Conservation (phyloP, 2,888 invertebrate species). For the Diploptera punctata region DNA sequence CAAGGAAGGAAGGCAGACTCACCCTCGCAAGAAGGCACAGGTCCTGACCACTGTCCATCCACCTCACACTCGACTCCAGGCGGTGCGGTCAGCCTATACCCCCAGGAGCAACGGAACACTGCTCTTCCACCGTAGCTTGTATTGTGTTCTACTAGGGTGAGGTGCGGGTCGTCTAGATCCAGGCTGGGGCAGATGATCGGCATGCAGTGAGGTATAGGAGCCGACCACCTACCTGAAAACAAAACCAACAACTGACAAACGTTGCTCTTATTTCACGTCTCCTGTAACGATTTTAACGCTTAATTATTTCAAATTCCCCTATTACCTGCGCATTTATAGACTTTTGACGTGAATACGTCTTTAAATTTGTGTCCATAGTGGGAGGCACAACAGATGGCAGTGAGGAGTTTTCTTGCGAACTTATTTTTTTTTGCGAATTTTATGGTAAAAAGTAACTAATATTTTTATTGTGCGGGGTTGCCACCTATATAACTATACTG, state of each 20-base stretch:
- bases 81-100: conserved; percentile 76
- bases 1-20: conserved; percentile 50
- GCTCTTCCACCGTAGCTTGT: conserved; percentile 82
- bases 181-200: conserved; percentile 80
- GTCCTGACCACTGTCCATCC: conserved; percentile 81
- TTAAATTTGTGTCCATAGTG: too few species aligned
- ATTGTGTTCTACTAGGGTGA: conserved; percentile 79
- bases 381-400: too few species aligned
- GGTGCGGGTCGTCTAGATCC: conserved; percentile 70
- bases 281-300: too few species aligned
- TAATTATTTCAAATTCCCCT: too few species aligned
- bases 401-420: too few species aligned
- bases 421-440: too few species aligned
- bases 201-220: conserved; percentile 73
- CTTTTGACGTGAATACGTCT: too few species aligned
- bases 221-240: conserved; percentile 75
- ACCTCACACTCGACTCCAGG: conserved; percentile 81
- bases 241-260: conserved; percentile 36
- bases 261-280: too few species aligned
- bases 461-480: too few species aligned
- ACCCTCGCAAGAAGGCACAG: conserved; percentile 79
- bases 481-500: too few species aligned
- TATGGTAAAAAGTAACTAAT: too few species aligned
- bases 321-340: too few species aligned
- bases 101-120: conserved; percentile 84